Evolutionary conservation across 2,797 vertebrate genomes (phyloP), one percentile per base, ranked within the genome.

Genomic region (Pseudochaenichthys georgianus): DNA sequence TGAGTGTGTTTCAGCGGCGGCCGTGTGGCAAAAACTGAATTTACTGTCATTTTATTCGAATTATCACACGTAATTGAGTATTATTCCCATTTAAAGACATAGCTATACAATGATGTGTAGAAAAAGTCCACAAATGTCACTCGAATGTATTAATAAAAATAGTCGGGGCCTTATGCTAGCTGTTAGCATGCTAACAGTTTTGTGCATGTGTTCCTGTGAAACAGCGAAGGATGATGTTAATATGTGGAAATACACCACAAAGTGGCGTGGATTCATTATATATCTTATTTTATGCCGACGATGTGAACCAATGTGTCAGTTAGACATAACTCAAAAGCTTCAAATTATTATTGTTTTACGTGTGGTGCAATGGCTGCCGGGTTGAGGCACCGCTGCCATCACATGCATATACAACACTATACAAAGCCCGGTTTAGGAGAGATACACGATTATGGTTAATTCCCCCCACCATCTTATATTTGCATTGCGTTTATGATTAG

Each of bases 101-200:
- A 23, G 0, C 3, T 3, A 41, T 23, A 0, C 3, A 0, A 2
- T 1, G 10, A 0, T 5, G 3, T 7, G 0, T 0, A 0, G 1
- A 66, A 46, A 38, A 1, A 0, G 0, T 0, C 5, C 0, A 16
- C 15, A 7, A 28, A 55, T 41, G 6, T 50, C 0, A 9, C 0
- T 6, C 0, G 0, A 5, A 13, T 2, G 2, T 0, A 38, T 43
- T 4, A 28, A 47, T 38, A 77, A 73, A 31, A 46, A 3, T 0
- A 41, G n/a, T 28, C 21, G 9, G 45, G 92, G 92, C 91, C 91
- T 90, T 46, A 80, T 75, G 92, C 90, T 94, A 94, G 69, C 72
- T 2, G 47, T 78, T 92, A 90, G 92, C 90, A 75, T 0, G 91
- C 88, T 94, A 94, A 28, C 67, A 21, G 13, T 64, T 61, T 52